Evolutionary conservation across 2,888 invertebrate species (phyloP).

Genomic region (Nomada fabriciana): DNA sequence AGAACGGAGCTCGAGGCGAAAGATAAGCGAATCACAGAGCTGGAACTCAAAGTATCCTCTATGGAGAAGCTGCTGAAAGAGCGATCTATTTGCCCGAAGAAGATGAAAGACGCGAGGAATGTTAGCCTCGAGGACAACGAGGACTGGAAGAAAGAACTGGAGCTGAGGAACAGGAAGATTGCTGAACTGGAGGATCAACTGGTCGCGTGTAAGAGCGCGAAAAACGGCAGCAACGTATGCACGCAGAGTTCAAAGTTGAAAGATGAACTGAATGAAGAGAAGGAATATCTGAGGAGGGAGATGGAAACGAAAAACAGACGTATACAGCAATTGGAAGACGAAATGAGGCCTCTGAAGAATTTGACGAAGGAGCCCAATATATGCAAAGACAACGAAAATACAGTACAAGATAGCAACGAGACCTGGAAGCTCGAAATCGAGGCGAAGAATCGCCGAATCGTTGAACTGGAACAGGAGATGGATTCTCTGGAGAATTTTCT

Average conservation of each 20-base stretch:
- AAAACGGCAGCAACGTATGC: conserved; percentile 76
- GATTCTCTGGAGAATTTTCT: conserved; percentile 86
- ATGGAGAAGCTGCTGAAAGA: conserved; percentile 85
- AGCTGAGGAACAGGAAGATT: conserved; percentile 85
- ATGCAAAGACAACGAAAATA: conserved; percentile 20
- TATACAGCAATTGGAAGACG: conserved; percentile 51
- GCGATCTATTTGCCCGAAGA: conserved; percentile 30
- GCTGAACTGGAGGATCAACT: conserved; percentile 86
- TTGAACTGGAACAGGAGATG: conserved; percentile 86
- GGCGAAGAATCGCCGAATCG: conserved; percentile 85
- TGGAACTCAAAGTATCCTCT: conserved; percentile 85
- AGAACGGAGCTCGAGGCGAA: conserved; percentile 82
- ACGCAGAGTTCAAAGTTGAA: conserved; percentile 22
- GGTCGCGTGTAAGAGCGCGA: conserved; percentile 85
- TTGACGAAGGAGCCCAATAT: conserved; percentile 1
- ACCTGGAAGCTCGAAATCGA: conserved; percentile 62
- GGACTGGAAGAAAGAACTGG: conserved; percentile 82
- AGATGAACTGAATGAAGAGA: conserved; percentile 33
- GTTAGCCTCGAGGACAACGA: conserved; percentile 91
- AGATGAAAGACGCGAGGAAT: conserved; percentile 85
- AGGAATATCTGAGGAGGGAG: conserved; percentile 49
- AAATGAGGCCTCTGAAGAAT: conserved; percentile 31
- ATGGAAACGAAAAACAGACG: conserved; percentile 41
- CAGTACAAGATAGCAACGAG: conserved; percentile 33
- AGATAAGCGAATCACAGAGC: conserved; percentile 86